Conservation (phyloP, 1,140 invertebrate species). For the Pararge aegeria region DNA sequence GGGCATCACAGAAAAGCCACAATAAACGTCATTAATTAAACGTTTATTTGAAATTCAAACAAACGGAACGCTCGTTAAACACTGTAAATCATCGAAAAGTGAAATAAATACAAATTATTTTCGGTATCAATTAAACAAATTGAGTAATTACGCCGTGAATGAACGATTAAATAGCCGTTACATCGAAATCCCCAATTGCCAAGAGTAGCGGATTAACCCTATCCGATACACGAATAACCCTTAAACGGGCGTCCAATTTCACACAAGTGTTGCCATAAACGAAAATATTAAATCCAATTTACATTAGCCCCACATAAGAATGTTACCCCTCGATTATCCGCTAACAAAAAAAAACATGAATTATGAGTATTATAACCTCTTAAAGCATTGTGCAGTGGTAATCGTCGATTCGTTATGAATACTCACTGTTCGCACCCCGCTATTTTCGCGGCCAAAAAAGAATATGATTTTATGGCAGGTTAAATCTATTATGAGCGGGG, state of each 20-base stretch:
- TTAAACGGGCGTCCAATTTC: constrained; percentile 72
- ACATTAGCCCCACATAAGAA: constrained; percentile 51
- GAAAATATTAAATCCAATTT: constrained; percentile 79
- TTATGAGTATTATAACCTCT: constrained; percentile 75
- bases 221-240: constrained; percentile 51
- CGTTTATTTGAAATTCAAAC: constrained; percentile 14
- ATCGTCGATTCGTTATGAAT: constrained; percentile 62
- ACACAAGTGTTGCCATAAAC: constrained; percentile 72
- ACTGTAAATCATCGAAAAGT: constrained; percentile 25
- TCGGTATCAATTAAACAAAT: constrained; percentile 31
- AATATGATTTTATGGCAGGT: constrained; percentile 77
- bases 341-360: constrained; percentile 56
- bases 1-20: background rate
- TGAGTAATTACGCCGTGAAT: constrained; percentile 26
- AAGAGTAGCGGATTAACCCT: constrained; percentile 56
- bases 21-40: constrained; percentile 5
- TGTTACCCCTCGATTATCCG: constrained; percentile 63
- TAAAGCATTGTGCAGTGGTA: constrained; percentile 58
- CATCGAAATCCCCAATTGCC: constrained; percentile 12
- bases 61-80: constrained; percentile 11
- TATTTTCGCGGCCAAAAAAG: constrained; percentile 61
- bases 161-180: constrained; percentile 22
- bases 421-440: constrained; percentile 49
- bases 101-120: constrained; percentile 32
- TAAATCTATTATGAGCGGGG: constrained; percentile 75